Conservation (phyloP, 1,140 invertebrate genomes). For the Phenacoccus solenopsis region DNA sequence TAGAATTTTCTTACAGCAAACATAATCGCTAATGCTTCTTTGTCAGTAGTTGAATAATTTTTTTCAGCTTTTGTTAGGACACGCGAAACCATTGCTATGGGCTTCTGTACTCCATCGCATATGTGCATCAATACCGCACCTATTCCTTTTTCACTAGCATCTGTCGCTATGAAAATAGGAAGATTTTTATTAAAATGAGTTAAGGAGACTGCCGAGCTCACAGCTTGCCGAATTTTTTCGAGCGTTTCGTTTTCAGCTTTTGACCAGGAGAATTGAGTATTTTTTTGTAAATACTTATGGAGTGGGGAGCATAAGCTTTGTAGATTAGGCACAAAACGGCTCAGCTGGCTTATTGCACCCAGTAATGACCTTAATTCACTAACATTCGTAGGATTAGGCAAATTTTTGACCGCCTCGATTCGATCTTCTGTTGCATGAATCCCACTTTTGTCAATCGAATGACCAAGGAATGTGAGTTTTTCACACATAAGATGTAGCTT, state of each 20-base stretch:
- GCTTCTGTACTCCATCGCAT: conserved; percentile 27
- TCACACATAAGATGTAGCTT: background rate
- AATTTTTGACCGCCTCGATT: background rate
- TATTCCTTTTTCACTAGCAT: conserved; percentile 28
- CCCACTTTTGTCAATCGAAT: background rate
- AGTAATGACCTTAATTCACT: background rate
- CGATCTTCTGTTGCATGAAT: background rate
- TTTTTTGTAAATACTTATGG: background rate
- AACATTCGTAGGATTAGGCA: background rate
- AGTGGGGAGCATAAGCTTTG: background rate
- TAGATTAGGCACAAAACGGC: background rate
- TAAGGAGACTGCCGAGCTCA: conserved; percentile 24
- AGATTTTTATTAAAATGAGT: conserved; percentile 28
- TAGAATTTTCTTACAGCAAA: conserved; percentile 35
- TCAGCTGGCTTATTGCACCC: background rate
- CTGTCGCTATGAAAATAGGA: conserved; percentile 31
- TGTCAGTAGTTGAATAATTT: conserved; percentile 35
- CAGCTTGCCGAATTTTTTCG: conserved; percentile 19
- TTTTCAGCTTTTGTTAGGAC: conserved; percentile 33
- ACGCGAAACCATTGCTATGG: conserved; percentile 33
- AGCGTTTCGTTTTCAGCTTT: conserved; percentile 18
- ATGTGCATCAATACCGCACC: conserved; percentile 30
- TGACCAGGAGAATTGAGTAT: background rate
- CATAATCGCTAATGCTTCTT: conserved; percentile 34
- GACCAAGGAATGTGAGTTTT: background rate